Evolutionary conservation across 37 sponge, comb jelly and placozoan genomes (phyloP).

Genomic region (Tethya wilhelma): DNA sequence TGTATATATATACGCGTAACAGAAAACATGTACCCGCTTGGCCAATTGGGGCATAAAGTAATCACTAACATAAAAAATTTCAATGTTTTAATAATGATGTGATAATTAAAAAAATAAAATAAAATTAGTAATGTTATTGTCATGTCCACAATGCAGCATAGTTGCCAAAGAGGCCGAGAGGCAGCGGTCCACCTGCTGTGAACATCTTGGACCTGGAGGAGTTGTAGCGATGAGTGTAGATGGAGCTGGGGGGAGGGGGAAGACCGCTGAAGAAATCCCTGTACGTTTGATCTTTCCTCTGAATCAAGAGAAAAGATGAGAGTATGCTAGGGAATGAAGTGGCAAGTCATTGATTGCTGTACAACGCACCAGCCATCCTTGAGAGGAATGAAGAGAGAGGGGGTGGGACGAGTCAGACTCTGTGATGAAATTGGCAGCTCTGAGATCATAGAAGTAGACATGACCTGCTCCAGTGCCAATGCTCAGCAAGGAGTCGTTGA

Average conservation of each 20-base stretch:
- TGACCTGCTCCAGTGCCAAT: conserved; percentile 89
- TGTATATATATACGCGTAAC: too few relatives aligned
- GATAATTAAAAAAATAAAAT: too few relatives aligned
- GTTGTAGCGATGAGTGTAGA: conserved; percentile 94
- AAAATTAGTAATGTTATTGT: too few relatives aligned
- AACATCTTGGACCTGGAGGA: conserved; percentile 81
- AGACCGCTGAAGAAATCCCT: conserved; percentile 72
- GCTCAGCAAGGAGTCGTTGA: conserved; percentile 78
- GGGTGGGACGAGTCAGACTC: neutral
- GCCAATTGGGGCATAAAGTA: too few relatives aligned
- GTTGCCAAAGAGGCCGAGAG: conserved; percentile 90
- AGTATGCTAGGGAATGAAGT: neutral
- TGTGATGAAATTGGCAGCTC: conserved; percentile 30
- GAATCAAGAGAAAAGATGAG: neutral
- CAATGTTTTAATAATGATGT: too few relatives aligned
- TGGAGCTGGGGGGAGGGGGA: conserved; percentile 81
- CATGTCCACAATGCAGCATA: conserved; percentile 93
- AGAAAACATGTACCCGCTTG: too few relatives aligned
- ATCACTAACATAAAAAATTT: too few relatives aligned
- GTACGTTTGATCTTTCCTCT: conserved; percentile 81
- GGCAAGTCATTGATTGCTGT: neutral
- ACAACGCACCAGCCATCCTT: conserved; percentile 74
- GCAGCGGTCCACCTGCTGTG: conserved; percentile 92
- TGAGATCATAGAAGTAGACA: conserved; percentile 86
- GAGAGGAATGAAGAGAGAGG: conserved; percentile 9